A percentile compares a stretch with the other conserved stretches of the same genome.
Conservation (phyloP, 2,797 vertebrate species). For the Lagodon rhomboides region DNA sequence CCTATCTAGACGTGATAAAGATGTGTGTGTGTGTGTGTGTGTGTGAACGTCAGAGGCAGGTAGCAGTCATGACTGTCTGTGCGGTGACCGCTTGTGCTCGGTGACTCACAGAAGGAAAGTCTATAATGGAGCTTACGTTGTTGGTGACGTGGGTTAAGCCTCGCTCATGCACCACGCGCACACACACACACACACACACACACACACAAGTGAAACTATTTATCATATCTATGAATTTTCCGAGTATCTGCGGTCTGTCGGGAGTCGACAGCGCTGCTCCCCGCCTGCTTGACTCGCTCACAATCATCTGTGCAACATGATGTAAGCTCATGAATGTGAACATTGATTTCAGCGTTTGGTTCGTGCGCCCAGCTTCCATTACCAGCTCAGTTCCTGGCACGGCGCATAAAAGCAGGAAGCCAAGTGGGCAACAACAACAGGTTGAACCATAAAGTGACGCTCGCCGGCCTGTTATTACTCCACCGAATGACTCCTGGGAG, state of each 20-base stretch:
- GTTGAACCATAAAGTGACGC: conserved; percentile 9
- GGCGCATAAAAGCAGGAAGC: conserved; percentile 6
- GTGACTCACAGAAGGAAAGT: conserved; percentile 73
- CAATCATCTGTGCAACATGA: conserved; percentile 29
- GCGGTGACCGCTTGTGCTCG: conserved; percentile 32
- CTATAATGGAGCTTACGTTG: conserved; percentile 38
- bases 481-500: conserved; percentile 32
- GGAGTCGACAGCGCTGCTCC: background rate
- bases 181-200: conserved; percentile 12
- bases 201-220: background rate
- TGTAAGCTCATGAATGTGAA: conserved; percentile 44
- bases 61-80: conserved; percentile 56
- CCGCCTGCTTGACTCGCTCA: conserved; percentile 4
- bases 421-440: conserved; percentile 3
- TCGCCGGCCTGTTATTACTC: background rate
- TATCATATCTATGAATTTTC: conserved; percentile 7
- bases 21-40: conserved; percentile 33
- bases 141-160: conserved; percentile 51
- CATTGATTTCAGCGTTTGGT: conserved; percentile 27
- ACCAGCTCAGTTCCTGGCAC: conserved; percentile 8
- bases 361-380: conserved; percentile 32
- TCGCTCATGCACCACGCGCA: background rate
- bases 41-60: conserved; percentile 66
- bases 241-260: background rate
- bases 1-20: conserved; percentile 36